Conservation (phyloP, 2,797 vertebrate species). For the Labeo calbasu region DNA sequence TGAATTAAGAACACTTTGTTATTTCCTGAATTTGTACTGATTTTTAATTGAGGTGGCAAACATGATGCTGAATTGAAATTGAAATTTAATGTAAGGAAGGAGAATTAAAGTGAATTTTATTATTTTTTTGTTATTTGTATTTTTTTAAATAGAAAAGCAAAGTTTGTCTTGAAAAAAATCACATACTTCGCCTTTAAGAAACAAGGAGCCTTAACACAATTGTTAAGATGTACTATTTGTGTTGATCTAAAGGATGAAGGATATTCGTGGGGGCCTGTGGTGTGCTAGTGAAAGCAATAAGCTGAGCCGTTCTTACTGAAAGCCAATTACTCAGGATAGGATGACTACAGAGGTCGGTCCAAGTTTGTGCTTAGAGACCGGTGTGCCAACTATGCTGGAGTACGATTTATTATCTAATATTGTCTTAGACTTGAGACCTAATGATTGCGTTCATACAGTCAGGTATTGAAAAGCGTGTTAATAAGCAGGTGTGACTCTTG, state of each 20-base stretch:
- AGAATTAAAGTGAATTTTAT: not conserved
- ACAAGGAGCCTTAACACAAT: not conserved
- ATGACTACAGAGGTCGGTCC: conserved; percentile 41
- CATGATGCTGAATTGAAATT: not conserved
- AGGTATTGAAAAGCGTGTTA: not conserved
- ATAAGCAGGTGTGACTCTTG: not conserved
- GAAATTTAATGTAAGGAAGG: not conserved
- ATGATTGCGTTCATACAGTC: not conserved
- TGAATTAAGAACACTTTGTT: not conserved
- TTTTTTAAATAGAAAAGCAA: not conserved
- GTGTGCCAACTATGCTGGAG: not conserved
- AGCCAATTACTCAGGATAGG: conserved; percentile 57
- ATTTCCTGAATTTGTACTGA: not conserved
- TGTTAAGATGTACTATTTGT: conserved; percentile 40
- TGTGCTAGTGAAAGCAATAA: conserved; percentile 54
- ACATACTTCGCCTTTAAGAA: not conserved
- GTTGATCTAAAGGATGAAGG: conserved; percentile 33
- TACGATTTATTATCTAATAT: conserved; percentile 3
- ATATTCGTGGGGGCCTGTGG: conserved; percentile 32
- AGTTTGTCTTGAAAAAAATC: not conserved
- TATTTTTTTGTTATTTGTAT: not conserved
- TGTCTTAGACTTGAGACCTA: not conserved
- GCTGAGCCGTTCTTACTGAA: conserved; percentile 53
- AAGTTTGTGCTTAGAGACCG: conserved; percentile 18
- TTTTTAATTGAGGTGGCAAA: not conserved